Base-by-base conservation (phyloP, 2,888 invertebrate genomes). In the Blastobasis adustella region DNA sequence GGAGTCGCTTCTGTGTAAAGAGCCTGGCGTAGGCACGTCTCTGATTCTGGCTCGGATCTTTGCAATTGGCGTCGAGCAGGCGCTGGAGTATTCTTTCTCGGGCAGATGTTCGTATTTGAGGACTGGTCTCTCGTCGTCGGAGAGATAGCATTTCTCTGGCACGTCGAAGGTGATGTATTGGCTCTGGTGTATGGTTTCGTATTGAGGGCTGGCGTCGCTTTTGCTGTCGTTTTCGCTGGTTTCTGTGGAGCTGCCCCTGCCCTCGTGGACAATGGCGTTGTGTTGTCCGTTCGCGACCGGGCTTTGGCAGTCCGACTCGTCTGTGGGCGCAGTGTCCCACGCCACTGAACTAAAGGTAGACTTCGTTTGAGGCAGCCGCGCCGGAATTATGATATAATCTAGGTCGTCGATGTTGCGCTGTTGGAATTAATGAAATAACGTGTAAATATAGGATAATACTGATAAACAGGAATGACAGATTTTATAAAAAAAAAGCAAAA, bases 1-100 rank as follows among this genome's bases (percentile, higher is more conserved):
- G 0, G 89, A 89, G 60, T 89, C 89, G 54, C 87, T 88, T 58
- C 77, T 77, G 37, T 89, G 82, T 38, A 88, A 63, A 0, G 68
- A 60, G 49, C 79, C 79, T 10, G 87, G 84, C 0, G 87, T 79
- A 0, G 69, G 79, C 6, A 79, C 63, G 10, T 85, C 81, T 62
- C 75, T 84, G 6, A 82, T 71, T 37, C 78, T 69, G 1, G 81
- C 72, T 42, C 71, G 71, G 1, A 84, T 60, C 54, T 82, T 86
- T 9, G 79, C 62, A 61, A 87, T 68, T 1, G 87, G 87, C 0
- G 87, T 88, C 0, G 87, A 88, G 50, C 82, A 88, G 45, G 80
- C 78, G 59, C 86, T 87, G 0, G 84, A 79, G 42, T 62, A 76
- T 1, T 79, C 78, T 45, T 77, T 78, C 5, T 76, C 78, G 4